Conservation (phyloP, 2,888 invertebrate genomes). For the Pheosia tremula region DNA sequence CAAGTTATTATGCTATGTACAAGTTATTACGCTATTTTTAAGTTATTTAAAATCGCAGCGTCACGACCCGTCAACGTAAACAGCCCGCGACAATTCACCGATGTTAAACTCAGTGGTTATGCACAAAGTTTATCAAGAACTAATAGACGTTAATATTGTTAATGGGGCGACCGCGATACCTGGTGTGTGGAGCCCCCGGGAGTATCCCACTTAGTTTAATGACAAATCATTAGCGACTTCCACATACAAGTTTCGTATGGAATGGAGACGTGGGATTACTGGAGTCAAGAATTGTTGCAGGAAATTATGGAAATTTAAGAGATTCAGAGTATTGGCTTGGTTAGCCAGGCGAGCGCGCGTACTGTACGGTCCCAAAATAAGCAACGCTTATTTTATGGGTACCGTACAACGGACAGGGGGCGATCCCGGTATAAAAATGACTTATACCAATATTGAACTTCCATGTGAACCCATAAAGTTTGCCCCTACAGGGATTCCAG, state of each 20-base stretch:
- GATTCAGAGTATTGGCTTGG: not conserved
- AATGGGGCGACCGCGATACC: conserved; percentile 37
- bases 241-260: conserved; percentile 7
- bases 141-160: conserved; percentile 46
- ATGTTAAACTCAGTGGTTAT: conserved; percentile 26
- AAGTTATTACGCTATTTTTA: not conserved
- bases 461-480: no score
- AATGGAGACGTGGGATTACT: conserved; percentile 6
- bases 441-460: no score
- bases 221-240: conserved; percentile 31
- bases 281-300: conserved; percentile 8
- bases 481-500: no score
- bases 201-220: conserved; percentile 27
- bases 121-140: conserved; percentile 36
- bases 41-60: conserved; percentile 2
- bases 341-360: no score
- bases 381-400: no score
- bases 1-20: no score
- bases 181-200: conserved; percentile 8
- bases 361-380: no score
- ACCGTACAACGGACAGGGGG: no score
- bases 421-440: no score
- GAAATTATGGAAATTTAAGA: conserved; percentile 7
- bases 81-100: conserved; percentile 10
- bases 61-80: conserved; percentile 5